Percentiles rank a stretch among this genome's conserved stretches.
Conservation (phyloP, 2,888 invertebrate genomes). For the Volucella inflata region DNA sequence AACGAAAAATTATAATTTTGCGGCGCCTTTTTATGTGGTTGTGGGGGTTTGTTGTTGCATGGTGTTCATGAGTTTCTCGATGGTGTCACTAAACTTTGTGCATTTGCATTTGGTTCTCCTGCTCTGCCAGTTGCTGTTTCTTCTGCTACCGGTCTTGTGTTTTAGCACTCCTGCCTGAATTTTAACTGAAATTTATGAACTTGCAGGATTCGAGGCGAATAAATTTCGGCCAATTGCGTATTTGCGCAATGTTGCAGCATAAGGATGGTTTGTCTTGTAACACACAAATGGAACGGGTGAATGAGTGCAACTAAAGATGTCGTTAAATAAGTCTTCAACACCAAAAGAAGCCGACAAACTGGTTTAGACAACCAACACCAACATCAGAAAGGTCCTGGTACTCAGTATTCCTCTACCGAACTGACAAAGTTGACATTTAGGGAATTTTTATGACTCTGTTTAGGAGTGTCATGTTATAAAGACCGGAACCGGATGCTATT, state of each 20-base stretch:
- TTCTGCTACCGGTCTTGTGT: too few relatives aligned
- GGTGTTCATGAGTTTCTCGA: constrained; percentile 42
- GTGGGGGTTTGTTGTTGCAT: constrained; percentile 7
- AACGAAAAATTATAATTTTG: constrained; percentile 62
- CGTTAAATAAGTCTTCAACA: constrained; percentile 1
- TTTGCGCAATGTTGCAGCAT: constrained; percentile 66
- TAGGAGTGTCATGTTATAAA: constrained; percentile 75
- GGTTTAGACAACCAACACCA: constrained; percentile 23
- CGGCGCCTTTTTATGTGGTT: constrained; percentile 49
- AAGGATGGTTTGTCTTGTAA: neutral
- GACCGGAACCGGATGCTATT: constrained; percentile 75
- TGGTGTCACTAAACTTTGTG: constrained; percentile 71
- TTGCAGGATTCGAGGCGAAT: constrained; percentile 63
- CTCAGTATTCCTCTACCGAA: constrained; percentile 32
- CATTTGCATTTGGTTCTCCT: constrained; percentile 52
- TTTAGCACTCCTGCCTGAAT: constrained; percentile 55
- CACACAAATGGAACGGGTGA: neutral
- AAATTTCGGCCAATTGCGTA: constrained; percentile 71
- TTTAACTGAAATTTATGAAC: constrained; percentile 70
- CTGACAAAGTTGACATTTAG: constrained; percentile 73
- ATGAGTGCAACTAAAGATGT: neutral
- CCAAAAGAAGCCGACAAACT: neutral
- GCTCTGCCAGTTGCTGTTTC: constrained; percentile 27
- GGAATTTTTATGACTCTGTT: constrained; percentile 71
- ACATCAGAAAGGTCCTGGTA: neutral